Conservation (phyloP, 2,797 vertebrate genomes). For the Amblyopsis hoosieri region DNA sequence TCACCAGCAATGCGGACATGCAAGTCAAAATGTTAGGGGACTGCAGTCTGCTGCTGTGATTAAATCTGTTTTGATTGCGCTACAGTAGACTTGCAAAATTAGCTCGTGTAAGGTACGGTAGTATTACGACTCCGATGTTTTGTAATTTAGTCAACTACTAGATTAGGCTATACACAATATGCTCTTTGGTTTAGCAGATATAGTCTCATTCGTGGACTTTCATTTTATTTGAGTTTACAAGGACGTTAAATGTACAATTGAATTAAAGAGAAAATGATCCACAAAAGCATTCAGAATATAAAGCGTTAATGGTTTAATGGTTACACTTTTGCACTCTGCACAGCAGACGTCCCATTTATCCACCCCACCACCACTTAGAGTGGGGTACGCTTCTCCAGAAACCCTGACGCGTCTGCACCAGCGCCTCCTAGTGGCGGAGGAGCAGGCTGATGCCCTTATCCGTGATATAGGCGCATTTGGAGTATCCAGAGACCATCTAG, state of each 20-base stretch:
- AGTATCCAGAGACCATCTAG: constrained; percentile 47
- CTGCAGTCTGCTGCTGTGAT: background rate
- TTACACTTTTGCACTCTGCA: background rate
- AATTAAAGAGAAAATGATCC: background rate
- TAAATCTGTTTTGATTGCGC: no score
- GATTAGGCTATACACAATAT: no score
- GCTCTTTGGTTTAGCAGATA: background rate
- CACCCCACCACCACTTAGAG: constrained; percentile 51
- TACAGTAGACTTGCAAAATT: no score
- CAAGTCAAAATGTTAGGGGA: background rate
- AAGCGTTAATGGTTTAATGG: no score
- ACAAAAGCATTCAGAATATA: background rate
- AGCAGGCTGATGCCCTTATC: constrained; percentile 66
- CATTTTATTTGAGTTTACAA: background rate
- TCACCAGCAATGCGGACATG: background rate
- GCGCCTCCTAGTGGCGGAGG: constrained; percentile 71
- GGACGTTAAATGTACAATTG: background rate
- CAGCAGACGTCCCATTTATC: constrained; percentile 49
- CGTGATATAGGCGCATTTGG: constrained; percentile 62
- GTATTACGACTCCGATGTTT: no score
- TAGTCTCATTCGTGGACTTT: no score
- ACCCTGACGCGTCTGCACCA: constrained; percentile 64
- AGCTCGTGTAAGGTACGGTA: no score
- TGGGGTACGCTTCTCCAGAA: constrained; percentile 64
- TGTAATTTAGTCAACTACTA: no score